phyloP scores from a whole-genome alignment of 2,113 vertebrate genomes.

The Uria lomvia region DNA sequence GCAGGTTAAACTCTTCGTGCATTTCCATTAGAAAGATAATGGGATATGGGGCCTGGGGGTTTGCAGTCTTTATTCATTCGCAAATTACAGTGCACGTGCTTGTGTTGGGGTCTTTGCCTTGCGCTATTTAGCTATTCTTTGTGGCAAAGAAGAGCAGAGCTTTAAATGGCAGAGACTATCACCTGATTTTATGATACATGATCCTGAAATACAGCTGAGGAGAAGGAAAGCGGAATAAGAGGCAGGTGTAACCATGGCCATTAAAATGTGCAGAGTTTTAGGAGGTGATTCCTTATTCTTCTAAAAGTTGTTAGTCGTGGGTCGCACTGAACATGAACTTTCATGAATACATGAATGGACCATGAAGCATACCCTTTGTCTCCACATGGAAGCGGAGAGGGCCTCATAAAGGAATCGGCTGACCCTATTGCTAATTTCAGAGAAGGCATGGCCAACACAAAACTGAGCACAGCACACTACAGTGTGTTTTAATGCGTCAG shows the following conservation, averaged over 20 bases:
- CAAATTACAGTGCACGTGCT: background rate
- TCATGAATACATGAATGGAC: background rate
- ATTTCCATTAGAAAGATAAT: background rate
- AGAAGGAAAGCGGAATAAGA: background rate
- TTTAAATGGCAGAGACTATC: background rate
- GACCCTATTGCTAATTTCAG: background rate
- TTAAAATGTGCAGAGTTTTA: background rate
- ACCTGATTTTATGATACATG: background rate
- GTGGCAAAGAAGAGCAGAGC: background rate
- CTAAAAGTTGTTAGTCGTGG: background rate
- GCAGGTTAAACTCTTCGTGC: background rate
- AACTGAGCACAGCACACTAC: background rate
- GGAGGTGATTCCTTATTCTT: background rate
- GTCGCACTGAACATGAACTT: background rate
- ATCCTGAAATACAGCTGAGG: background rate
- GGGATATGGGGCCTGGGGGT: background rate
- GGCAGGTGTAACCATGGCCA: background rate
- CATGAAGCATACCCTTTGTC: background rate
- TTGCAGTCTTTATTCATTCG: background rate
- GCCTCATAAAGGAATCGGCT: background rate
- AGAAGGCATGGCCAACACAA: background rate
- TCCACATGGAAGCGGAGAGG: background rate
- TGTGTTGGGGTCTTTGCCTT: background rate
- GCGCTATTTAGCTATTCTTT: background rate
- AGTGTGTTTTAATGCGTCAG: background rate